These are phyloP conservation scores for Seriola rivoliana DNA, from an alignment of 2,113 vertebrate species.

Conservation along the genomic window DNA sequence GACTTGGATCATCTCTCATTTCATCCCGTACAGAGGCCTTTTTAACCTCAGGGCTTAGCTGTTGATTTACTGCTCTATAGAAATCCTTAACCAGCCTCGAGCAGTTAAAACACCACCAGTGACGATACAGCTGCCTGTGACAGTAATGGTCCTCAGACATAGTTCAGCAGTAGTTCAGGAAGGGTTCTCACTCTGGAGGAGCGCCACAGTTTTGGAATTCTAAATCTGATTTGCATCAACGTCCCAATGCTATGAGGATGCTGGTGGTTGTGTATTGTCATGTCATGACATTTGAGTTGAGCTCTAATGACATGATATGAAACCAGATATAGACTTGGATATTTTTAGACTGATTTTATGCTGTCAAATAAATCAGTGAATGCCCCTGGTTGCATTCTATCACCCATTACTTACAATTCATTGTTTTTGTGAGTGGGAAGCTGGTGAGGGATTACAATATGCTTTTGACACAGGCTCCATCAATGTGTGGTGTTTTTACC, in stretches of 20 bases:
- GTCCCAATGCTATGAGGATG: background rate
- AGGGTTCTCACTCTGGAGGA: conserved; percentile 21
- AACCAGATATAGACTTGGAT: background rate
- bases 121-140: conserved; percentile 34
- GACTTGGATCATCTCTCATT: background rate
- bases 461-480: too few relatives aligned
- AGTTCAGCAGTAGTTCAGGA: conserved; percentile 12
- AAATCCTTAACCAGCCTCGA: background rate
- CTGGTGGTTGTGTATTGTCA: background rate
- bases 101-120: background rate
- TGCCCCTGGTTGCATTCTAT: background rate
- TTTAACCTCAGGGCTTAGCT: background rate
- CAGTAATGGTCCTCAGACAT: conserved; percentile 16
- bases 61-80: conserved; percentile 6
- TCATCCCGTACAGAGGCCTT: background rate
- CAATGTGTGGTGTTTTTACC: background rate
- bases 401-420: too few relatives aligned
- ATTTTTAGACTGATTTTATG: too few relatives aligned
- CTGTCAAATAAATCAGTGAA: background rate
- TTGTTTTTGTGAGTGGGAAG: background rate
- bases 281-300: background rate
- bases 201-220: conserved; percentile 8
- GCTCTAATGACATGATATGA: background rate
- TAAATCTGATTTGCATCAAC: conserved; percentile 14
- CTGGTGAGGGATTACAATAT: too few relatives aligned